Conservation (phyloP, 2,888 invertebrate species). For the Agonopterix subpropinquella region DNA sequence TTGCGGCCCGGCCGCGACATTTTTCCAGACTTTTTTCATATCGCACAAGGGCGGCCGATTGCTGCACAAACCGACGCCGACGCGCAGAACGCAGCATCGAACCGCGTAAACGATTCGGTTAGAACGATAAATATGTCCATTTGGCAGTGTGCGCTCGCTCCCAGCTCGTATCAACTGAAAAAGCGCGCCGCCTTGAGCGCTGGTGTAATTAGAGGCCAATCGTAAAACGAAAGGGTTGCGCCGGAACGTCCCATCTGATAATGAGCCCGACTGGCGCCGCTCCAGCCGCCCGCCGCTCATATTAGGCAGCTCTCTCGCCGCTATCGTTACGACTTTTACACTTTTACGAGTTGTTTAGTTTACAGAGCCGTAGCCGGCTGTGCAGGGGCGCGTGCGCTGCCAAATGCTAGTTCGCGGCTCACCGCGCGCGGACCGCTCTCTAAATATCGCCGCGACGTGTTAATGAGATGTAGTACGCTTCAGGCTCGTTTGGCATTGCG, state of each 20-base stretch:
- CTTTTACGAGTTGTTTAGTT: slow-evolving; percentile 76
- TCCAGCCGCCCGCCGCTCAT: slow-evolving; percentile 68
- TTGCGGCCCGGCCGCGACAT: slow-evolving; percentile 56
- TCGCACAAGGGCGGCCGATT: slow-evolving; percentile 45
- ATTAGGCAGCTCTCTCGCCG: slow-evolving; percentile 61
- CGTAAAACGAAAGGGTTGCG: slow-evolving; percentile 73
- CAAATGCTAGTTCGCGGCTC: slow-evolving; percentile 74
- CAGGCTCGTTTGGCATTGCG: slow-evolving; percentile 55
- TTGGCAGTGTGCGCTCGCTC: slow-evolving; percentile 53
- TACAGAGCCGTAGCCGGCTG: slow-evolving; percentile 58
- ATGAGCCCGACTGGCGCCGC: slow-evolving; percentile 69
- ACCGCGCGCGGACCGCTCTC: slow-evolving; percentile 58
- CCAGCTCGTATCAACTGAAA: slow-evolving; percentile 54
- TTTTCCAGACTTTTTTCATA: slow-evolving; percentile 65
- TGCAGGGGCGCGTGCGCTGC: slow-evolving; percentile 53
- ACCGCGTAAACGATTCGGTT: slow-evolving; percentile 57
- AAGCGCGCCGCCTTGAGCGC: slow-evolving; percentile 68
- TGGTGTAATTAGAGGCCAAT: slow-evolving; percentile 72
- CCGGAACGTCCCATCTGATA: slow-evolving; percentile 71
- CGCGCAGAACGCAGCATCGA: slow-evolving; percentile 41
- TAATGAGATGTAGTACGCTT: slow-evolving; percentile 66
- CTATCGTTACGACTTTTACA: slow-evolving; percentile 74
- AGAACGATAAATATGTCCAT: slow-evolving; percentile 63
- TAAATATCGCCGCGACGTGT: slow-evolving; percentile 60
- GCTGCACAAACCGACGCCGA: slow-evolving; percentile 36